These are phyloP conservation scores for Virgularia gustaviana DNA, from an alignment of 92 coral and sea anemone species.

Conservation along the genomic window DNA sequence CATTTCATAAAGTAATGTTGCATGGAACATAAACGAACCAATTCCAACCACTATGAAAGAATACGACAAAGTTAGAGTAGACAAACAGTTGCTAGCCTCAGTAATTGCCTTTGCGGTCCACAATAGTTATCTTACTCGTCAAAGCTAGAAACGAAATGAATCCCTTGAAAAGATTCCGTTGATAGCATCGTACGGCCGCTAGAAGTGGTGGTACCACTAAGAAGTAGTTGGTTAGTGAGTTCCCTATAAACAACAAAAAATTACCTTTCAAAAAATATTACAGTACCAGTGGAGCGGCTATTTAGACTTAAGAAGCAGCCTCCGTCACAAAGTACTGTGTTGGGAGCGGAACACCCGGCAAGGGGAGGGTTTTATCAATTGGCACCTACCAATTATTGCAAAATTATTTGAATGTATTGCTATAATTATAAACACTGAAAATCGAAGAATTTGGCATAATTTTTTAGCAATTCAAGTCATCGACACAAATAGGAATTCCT, in stretches of 20 bases:
- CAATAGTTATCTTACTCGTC: conserved; percentile 56
- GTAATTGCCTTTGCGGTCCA: neutral
- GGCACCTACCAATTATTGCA: too few species aligned
- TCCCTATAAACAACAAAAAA: conserved; percentile 56
- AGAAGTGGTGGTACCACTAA: conserved; percentile 82
- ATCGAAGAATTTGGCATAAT: too few species aligned
- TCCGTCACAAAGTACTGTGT: too few species aligned
- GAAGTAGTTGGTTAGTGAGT: conserved; percentile 81
- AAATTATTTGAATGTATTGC: too few species aligned
- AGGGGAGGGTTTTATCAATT: too few species aligned
- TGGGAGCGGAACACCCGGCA: too few species aligned
- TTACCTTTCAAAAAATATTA: neutral
- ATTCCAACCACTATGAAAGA: conserved; percentile 74
- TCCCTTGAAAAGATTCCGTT: conserved; percentile 61
- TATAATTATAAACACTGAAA: too few species aligned
- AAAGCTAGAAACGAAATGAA: conserved; percentile 66
- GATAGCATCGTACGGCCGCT: conserved; percentile 70
- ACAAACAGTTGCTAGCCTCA: neutral
- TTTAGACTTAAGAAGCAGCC: too few species aligned
- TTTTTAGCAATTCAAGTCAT: too few species aligned
- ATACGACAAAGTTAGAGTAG: neutral
- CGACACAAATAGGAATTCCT: too few species aligned
- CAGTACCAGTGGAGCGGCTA: too few species aligned
- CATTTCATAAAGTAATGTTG: conserved; percentile 87
- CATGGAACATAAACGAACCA: conserved; percentile 91